Evolutionary conservation across 1,140 invertebrate species (phyloP), one percentile per base, ranked within the genome.

Genomic region (Aethina tumida): DNA sequence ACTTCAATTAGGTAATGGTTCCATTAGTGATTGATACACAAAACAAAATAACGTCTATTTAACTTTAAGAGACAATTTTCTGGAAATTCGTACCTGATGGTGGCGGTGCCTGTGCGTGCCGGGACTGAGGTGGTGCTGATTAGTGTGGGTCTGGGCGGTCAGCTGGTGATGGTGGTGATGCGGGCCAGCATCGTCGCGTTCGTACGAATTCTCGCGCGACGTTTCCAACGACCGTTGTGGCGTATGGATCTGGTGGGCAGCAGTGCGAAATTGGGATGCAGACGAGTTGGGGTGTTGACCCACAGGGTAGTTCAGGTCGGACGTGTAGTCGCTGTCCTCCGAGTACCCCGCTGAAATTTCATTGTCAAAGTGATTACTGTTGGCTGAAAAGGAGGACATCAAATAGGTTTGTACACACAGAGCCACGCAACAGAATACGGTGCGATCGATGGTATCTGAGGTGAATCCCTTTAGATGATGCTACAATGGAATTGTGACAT

Each of bases 281-380:
- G 84, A 87, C 53, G 82, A 85, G 63, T 90, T 90, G 30, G 85
- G 73, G 58, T 83, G 81, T 57, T 87, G 82, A 25, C 80, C 86
- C 41, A 93, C 81, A 24, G 92, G 92, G 68, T 88, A 96, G 70
- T 93, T 96, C 52, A 95, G 75, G 67, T 97, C 93, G 37, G 86
- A 91, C 18, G 92, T 97, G 65, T 97, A 97, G 66, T 97, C 93
- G 50, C 84, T 88, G 68, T 93, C 93, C 68, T 97, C 93, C 14
- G 91, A 96, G 63, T 95, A 86, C 29, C 90, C 89, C 55, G 90
- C 90, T 93, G 70, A 52, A 75, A 73, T 58, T 42, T 57, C 57
- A 59, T 57, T 56, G 49, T 59, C 55, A 59, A 59, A 59, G 45
- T 59, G 52, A 58, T 59, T 59, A 59, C 46, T 52, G 52, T 45